Conservation (phyloP, 2,888 invertebrate species). For the Brenthis ino region DNA sequence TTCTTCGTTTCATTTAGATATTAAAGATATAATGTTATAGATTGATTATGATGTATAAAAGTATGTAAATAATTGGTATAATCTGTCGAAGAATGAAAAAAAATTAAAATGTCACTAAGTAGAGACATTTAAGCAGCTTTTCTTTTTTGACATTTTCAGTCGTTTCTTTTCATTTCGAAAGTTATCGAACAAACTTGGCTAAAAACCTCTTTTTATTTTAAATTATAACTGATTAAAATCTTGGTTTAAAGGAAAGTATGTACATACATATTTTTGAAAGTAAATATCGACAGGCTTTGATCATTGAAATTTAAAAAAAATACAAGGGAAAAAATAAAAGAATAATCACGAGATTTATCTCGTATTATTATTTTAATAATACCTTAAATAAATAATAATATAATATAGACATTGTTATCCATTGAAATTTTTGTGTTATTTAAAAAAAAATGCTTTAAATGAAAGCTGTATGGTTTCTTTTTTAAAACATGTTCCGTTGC, state of each 20-base stretch:
- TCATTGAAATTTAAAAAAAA: no score
- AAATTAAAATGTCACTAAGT: constrained; percentile 9
- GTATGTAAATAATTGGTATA: not conserved
- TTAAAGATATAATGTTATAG: no score
- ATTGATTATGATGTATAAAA: no score
- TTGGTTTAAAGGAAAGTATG: no score
- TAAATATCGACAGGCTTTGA: not conserved
- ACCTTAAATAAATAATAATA: no score
- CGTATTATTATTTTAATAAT: constrained; percentile 3
- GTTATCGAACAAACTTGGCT: not conserved
- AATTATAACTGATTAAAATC: no score
- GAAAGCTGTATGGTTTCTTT: constrained; percentile 66
- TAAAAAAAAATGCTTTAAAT: constrained; percentile 44
- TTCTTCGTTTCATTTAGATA: no score
- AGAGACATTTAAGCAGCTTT: not conserved
- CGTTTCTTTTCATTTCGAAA: constrained; percentile 1
- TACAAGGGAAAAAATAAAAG: no score
- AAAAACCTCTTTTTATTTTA: not conserved
- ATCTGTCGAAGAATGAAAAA: constrained; percentile 1
- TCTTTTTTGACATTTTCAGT: constrained; percentile 11
- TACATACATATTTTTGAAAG: no score
- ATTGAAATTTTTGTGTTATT: not conserved
- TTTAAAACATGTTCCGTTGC: constrained; percentile 56
- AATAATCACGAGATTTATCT: no score
- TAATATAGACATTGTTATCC: no score